phyloP scores from a whole-genome alignment of 1,140 invertebrate genomes.

The Trichomalopsis sarcophagae region DNA sequence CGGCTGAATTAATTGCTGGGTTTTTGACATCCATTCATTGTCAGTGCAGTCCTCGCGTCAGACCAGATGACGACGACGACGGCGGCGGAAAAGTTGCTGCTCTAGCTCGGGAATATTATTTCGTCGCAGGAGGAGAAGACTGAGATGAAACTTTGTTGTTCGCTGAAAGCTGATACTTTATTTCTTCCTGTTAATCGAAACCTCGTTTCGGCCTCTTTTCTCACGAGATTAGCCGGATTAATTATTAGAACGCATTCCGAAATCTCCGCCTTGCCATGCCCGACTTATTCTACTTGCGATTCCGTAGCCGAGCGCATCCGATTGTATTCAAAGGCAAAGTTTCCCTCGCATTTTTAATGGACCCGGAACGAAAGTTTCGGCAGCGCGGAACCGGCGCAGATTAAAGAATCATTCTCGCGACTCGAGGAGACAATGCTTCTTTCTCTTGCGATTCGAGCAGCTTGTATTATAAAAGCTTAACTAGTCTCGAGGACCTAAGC shows the following conservation, averaged over 20 bases:
- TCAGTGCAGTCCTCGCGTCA: constrained; percentile 43
- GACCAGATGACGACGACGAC: constrained; percentile 30
- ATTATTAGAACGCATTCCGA: background rate
- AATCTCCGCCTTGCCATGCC: background rate
- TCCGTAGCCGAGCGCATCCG: background rate
- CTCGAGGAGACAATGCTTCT: background rate
- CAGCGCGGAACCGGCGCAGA: background rate
- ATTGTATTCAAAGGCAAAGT: background rate
- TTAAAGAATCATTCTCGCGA: constrained; percentile 6
- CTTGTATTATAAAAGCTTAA: constrained; percentile 32
- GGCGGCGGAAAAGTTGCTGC: constrained; percentile 67
- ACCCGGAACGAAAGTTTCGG: background rate
- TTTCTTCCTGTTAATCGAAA: background rate
- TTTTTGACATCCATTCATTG: constrained; percentile 73
- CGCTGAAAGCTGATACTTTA: background rate
- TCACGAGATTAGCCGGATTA: background rate
- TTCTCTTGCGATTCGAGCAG: background rate
- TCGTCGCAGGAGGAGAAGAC: background rate
- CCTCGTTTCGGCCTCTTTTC: background rate
- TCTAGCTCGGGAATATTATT: constrained; percentile 57
- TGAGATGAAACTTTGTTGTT: constrained; percentile 15
- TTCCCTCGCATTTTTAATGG: background rate
- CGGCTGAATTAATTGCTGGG: constrained; percentile 72
- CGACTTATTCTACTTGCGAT: background rate
- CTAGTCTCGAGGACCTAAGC: background rate